These are phyloP conservation scores for Saccopteryx bilineata DNA, from an alignment of 2,113 vertebrate species.

Conservation along the genomic window DNA sequence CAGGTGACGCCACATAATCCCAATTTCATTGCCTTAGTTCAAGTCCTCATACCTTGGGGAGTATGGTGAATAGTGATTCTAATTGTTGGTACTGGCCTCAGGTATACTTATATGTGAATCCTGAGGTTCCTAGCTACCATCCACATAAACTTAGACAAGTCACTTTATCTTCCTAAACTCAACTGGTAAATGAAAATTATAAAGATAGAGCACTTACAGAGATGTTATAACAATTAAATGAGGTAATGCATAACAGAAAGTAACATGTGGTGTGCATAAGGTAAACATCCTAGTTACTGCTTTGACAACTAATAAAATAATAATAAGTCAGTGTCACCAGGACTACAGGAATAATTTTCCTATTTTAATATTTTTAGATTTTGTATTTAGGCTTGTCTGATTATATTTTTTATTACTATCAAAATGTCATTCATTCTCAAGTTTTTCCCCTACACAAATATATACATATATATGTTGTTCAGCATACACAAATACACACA, in stretches of 20 bases:
- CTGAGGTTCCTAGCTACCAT: neutral
- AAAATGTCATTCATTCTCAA: neutral
- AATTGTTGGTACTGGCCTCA: fast-evolving
- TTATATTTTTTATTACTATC: neutral
- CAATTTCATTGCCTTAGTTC: neutral
- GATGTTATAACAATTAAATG: neutral
- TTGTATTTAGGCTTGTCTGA: neutral
- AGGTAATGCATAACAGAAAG: neutral
- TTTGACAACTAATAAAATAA: neutral
- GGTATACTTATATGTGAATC: neutral
- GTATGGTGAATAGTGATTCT: neutral
- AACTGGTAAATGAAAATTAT: neutral
- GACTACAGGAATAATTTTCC: neutral
- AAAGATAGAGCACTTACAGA: neutral
- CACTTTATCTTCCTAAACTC: neutral
- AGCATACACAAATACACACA: neutral
- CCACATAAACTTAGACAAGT: neutral
- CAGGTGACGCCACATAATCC: neutral
- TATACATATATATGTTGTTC: neutral
- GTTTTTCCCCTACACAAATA: neutral
- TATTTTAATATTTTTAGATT: neutral
- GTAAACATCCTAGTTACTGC: neutral
- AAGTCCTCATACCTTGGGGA: neutral
- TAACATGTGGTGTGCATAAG: neutral
- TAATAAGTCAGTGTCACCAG: neutral